Conservation (phyloP, 2,113 vertebrate species). For the Pholis gunnellus region DNA sequence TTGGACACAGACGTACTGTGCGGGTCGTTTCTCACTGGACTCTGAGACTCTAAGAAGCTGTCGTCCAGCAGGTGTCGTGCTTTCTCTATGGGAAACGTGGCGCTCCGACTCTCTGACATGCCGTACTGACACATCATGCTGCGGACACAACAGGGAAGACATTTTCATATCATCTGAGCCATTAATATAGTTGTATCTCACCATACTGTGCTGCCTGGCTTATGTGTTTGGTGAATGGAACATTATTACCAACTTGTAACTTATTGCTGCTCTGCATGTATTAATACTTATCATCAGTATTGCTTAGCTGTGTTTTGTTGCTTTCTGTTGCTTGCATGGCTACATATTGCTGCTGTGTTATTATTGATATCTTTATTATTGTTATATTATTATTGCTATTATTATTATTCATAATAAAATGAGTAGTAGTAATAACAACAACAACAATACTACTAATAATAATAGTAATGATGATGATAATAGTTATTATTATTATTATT, state of each 20-base stretch:
- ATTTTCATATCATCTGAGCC: background rate
- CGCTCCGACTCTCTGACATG: constrained; percentile 93
- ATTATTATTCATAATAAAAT: background rate
- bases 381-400: background rate
- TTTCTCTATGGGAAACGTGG: constrained; percentile 92
- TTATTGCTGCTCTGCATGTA: background rate
- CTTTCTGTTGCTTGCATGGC: background rate
- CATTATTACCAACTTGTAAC: background rate
- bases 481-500: background rate
- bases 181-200: background rate
- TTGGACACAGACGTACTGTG: constrained; percentile 85
- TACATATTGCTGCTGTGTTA: background rate
- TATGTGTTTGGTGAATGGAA: background rate
- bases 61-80: constrained; percentile 95
- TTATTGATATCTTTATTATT: background rate
- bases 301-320: background rate
- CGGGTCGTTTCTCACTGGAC: constrained; percentile 84
- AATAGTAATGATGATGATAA: background rate
- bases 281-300: background rate
- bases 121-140: constrained; percentile 96
- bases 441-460: background rate
- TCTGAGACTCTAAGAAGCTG: constrained; percentile 95
- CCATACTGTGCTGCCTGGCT: background rate
- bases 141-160: constrained; percentile 14
- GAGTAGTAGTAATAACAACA: background rate